Base-by-base conservation (phyloP, 2,113 vertebrate genomes). In the Oxyura jamaicensis region DNA sequence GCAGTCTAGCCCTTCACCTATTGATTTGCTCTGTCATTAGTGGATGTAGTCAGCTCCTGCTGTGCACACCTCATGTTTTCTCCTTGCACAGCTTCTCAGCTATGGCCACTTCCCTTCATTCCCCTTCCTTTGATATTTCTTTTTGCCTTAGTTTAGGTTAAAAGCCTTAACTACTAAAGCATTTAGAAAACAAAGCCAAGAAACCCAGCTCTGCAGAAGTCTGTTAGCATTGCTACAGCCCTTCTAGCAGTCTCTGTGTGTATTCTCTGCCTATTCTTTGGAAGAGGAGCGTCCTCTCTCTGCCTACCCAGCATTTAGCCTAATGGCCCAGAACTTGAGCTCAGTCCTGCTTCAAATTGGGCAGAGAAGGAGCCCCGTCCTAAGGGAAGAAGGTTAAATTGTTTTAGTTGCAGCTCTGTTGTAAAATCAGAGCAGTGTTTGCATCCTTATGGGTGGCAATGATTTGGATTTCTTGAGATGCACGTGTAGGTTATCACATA, bases 91-190 rank as follows among this genome's bases (percentile, higher is more conserved):
- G 26, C 50, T 42, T 67, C 25, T 67, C 0, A 0, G 59, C 36
- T 42, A 2, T 8, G 3, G 36, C 31, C 4, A 18, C 11, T 60
- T 93, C 4, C 26, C 15, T 86, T 80, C 12, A 4, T 92, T 78
- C 25, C 63, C 46, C 72, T 87, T 36, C 10, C 31, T 67, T 55
- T 59, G 55, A 21, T 67, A 13, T 14, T 85, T 86, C 20, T 65
- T 94, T 83, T 82, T 91, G 12, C 42, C 16, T 10, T 78, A 3
- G 17, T 14, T 78, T 71, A 31, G 25, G 26, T 78, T 75, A 62
- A 93, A 94, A 94, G 58, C 62, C 17, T 72, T 68, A 60, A 75
- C 23, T 94, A 93, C 20, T 68, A 76, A 72, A 85, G 62, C 17
- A 41, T 63, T 50, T 36, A 33, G 56, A 74, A 67, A 41, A 63